Base-by-base conservation (phyloP, 37 sponge, comb jelly and placozoan species). In the Amphimedon queenslandica region DNA sequence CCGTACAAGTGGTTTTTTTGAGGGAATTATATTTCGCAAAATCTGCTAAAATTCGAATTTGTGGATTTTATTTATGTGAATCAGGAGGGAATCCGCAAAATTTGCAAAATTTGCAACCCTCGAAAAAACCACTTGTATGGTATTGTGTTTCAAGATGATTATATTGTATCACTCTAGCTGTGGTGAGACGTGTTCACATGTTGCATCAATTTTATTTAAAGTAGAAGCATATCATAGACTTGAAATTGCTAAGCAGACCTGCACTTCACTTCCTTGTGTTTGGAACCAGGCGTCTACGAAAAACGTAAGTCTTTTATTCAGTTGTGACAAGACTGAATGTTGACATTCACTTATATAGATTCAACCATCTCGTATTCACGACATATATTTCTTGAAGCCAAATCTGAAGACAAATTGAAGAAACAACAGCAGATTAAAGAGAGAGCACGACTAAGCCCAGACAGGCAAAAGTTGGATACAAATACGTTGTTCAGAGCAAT, bases 141-240 rank as follows among this genome's bases (percentile, higher is more conserved):
- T n/a, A n/a, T n/a, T n/a, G n/a, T n/a, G n/a, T n/a, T n/a, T n/a
- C n/a, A n/a, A n/a, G n/a, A n/a, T n/a, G n/a, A n/a, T n/a, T n/a
- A n/a, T 30, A 65, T 65, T 23, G 23, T 65, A 33, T 2, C 31
- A 41, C 28, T 69, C 32, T 58, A 64, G 66, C 30, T 42, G 34
- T 41, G 77, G 66, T 51, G 77, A 77, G 10, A 32, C 61, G 35
- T 78, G 68, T 57, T 67, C 69, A 18, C 60, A 67, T 66, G 78
- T 66, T 47, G 67, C 67, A 37, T 53, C 78, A n/a, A 56, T 76
- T 20, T 55, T 66, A 29, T 66, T 66, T 40, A 77, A 77, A 34
- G 67, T 78, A 10, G 79, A 78, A 29, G 34, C 37, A 40, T 67
- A 27, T 78, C 21, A 27, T 6, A 69, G 68, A 40, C 20, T 32